Evolutionary conservation across 2,888 invertebrate species (phyloP).

Genomic region (Bugulina stolonifera): DNA sequence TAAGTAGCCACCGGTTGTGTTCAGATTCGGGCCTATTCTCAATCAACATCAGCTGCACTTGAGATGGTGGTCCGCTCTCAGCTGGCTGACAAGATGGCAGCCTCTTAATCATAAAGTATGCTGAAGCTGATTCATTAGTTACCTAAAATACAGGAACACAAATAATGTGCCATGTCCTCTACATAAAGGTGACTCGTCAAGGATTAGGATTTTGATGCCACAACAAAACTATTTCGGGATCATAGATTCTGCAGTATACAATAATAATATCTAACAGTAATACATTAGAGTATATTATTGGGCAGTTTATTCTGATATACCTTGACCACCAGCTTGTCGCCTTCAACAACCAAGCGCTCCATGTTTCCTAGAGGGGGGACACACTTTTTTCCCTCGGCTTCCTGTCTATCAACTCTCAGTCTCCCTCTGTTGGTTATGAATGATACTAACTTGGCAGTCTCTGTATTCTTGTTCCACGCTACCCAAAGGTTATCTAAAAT

Average conservation of each 20-base stretch:
- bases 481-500: neutral
- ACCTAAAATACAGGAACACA: slow-evolving; percentile 5
- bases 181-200: too few relatives aligned
- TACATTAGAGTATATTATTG: too few relatives aligned
- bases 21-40: neutral
- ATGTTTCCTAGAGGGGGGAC: neutral
- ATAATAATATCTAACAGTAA: too few relatives aligned
- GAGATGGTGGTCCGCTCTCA: neutral
- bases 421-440: slow-evolving; percentile 11
- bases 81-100: neutral
- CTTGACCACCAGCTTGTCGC: neutral
- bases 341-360: neutral
- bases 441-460: neutral
- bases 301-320: too few relatives aligned
- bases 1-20: neutral
- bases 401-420: neutral
- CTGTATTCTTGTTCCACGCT: neutral
- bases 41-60: slow-evolving; percentile 8
- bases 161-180: too few relatives aligned
- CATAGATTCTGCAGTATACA: too few relatives aligned
- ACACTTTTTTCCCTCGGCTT: neutral
- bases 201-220: too few relatives aligned
- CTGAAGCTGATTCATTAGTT: neutral
- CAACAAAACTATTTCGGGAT: too few relatives aligned
- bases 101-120: slow-evolving; percentile 18